Conservation (phyloP, 2,888 invertebrate species). For the Hypercompe scribonia region DNA sequence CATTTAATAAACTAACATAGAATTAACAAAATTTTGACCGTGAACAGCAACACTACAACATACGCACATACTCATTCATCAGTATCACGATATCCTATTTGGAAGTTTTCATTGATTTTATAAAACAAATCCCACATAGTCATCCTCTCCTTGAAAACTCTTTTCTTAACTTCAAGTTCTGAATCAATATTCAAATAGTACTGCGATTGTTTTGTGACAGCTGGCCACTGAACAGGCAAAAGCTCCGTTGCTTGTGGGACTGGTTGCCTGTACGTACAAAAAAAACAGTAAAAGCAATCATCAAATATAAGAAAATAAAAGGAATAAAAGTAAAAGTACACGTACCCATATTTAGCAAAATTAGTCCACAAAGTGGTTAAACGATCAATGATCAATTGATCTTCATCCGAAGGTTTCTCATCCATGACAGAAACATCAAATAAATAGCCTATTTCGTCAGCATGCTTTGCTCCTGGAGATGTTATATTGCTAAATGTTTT, state of each 20-base stretch:
- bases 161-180: slow-evolving; percentile 47
- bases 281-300: not conserved
- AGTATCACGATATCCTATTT: slow-evolving; percentile 36
- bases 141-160: slow-evolving; percentile 55
- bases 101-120: slow-evolving; percentile 44
- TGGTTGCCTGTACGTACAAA: slow-evolving; percentile 56
- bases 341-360: slow-evolving; percentile 65
- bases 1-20: not conserved
- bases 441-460: slow-evolving; percentile 64
- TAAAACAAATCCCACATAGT: slow-evolving; percentile 63
- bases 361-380: slow-evolving; percentile 66
- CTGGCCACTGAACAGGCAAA: slow-evolving; percentile 56
- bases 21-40: not conserved
- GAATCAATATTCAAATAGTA: slow-evolving; percentile 54
- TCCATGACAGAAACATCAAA: slow-evolving; percentile 57
- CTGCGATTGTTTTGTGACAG: slow-evolving; percentile 41
- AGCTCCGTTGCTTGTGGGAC: slow-evolving; percentile 56
- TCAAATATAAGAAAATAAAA: not conserved
- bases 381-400: slow-evolving; percentile 59
- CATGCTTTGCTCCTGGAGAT: slow-evolving; percentile 56
- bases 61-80: slow-evolving; percentile 7
- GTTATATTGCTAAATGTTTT: slow-evolving; percentile 55
- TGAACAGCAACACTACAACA: not conserved
- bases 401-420: slow-evolving; percentile 48
- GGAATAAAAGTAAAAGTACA: not conserved